phyloP scores from a whole-genome alignment of 2,888 invertebrate species.

The Calephelis perditalis region DNA sequence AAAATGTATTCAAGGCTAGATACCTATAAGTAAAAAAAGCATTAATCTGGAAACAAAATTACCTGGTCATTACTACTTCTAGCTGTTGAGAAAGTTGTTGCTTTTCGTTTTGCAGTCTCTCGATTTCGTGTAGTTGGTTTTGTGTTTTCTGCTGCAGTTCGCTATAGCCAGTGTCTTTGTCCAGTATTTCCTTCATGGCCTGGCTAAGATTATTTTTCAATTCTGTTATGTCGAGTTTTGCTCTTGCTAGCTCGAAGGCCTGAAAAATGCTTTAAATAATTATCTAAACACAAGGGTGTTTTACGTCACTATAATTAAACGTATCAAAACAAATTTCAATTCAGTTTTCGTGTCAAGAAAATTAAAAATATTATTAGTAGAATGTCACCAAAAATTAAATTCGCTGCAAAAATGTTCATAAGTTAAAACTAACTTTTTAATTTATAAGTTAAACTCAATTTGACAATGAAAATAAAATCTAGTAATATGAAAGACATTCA shows the following conservation, averaged over 20 bases:
- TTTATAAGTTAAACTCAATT: too few species aligned
- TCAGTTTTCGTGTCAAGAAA: too few species aligned
- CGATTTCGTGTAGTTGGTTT: constrained; percentile 41
- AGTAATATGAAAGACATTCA: constrained; percentile 1
- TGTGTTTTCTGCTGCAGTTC: constrained; percentile 39
- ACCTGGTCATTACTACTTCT: constrained; percentile 45
- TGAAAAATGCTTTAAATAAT: constrained; percentile 28
- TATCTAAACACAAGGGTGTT: neutral
- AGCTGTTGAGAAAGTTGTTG: constrained; percentile 43
- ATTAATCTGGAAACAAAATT: constrained; percentile 1
- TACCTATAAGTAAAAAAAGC: neutral
- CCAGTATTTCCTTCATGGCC: constrained; percentile 58
- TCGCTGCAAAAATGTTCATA: too few species aligned
- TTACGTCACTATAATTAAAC: neutral
- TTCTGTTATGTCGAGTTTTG: constrained; percentile 68
- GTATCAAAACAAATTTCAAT: neutral
- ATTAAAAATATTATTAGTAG: too few species aligned
- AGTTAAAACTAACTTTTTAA: too few species aligned
- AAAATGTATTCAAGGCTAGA: neutral
- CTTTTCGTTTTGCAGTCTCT: constrained; percentile 40
- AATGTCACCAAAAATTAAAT: too few species aligned
- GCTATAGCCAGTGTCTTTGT: constrained; percentile 45
- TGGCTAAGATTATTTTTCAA: constrained; percentile 66
- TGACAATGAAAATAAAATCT: neutral
- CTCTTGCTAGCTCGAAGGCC: constrained; percentile 73